These are phyloP conservation scores for Campopleginae sp. DNA, from an alignment of 2,888 invertebrate genomes.

Conservation along the genomic window DNA sequence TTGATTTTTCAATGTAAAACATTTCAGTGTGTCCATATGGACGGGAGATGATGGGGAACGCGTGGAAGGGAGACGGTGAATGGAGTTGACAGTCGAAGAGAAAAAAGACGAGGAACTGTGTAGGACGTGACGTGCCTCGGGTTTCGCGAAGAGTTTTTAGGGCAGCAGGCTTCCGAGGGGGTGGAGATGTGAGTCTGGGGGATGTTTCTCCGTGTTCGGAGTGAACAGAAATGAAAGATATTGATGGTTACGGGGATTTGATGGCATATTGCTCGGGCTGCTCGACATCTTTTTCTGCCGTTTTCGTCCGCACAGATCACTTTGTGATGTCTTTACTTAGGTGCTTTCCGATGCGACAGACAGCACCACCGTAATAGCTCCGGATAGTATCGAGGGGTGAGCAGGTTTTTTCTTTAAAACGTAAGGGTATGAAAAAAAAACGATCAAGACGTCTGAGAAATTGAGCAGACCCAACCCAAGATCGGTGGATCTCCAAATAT, in stretches of 20 bases:
- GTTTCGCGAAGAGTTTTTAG: conserved; percentile 41
- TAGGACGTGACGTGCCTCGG: conserved; percentile 63
- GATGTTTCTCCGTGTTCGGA: conserved; percentile 60
- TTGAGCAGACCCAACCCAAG: conserved; percentile 32
- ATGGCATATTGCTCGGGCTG: conserved; percentile 83
- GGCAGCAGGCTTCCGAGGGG: conserved; percentile 57
- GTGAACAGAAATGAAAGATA: conserved; percentile 78
- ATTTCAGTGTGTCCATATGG: conserved; percentile 76
- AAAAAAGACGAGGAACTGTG: conserved; percentile 22
- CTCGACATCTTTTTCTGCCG: conserved; percentile 69
- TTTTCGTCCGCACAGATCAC: conserved; percentile 76
- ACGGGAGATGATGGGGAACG: conserved; percentile 30
- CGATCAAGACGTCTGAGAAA: conserved; percentile 52
- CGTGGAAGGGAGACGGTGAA: conserved; percentile 43
- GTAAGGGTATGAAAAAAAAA: conserved; percentile 29
- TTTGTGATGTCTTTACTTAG: conserved; percentile 82
- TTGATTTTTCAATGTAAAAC: conserved; percentile 84
- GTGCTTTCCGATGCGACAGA: conserved; percentile 79
- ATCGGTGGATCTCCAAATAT: conserved; percentile 45
- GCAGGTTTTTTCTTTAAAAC: background rate
- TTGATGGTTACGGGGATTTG: conserved; percentile 84
- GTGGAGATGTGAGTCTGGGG: conserved; percentile 64
- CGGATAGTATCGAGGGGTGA: conserved; percentile 27
- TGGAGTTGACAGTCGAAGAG: conserved; percentile 48
- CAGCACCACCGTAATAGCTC: conserved; percentile 71